These are phyloP conservation scores for Cistogaster globosa DNA, from an alignment of 2,888 invertebrate genomes.

Conservation along the genomic window DNA sequence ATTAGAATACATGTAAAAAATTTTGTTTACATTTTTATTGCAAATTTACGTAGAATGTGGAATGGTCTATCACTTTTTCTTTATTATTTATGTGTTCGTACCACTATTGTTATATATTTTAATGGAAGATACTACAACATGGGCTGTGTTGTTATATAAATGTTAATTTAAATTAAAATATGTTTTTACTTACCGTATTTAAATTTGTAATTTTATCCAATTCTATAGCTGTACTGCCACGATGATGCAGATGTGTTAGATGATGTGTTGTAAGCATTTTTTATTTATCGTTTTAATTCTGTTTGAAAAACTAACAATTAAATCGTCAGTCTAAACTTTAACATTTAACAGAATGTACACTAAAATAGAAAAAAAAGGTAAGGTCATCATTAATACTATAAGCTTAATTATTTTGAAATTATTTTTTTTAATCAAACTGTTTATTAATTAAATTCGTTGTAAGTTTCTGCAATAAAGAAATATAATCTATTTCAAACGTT, in stretches of 20 bases:
- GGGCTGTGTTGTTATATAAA: neutral
- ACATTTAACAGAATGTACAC: neutral
- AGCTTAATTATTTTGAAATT: no score
- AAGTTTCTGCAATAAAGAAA: no score
- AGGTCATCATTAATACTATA: no score
- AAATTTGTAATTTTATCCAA: constrained; percentile 82
- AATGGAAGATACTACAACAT: no score
- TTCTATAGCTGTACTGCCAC: constrained; percentile 81
- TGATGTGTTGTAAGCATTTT: constrained; percentile 82
- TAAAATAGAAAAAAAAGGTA: neutral
- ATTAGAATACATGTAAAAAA: no score
- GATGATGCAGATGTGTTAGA: constrained; percentile 82
- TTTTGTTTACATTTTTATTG: no score
- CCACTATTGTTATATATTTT: neutral
- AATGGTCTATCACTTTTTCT: no score
- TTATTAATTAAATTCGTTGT: no score
- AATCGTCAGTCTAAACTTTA: neutral
- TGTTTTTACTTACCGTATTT: constrained; percentile 79
- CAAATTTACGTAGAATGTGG: no score
- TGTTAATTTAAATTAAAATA: constrained; percentile 32
- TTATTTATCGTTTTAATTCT: constrained; percentile 70
- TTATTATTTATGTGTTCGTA: no score
- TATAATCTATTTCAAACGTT: no score
- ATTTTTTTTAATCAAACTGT: no score
- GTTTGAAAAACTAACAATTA: neutral